These are phyloP conservation scores for Arrhamphus sclerolepis DNA, from an alignment of 2,797 vertebrate genomes.

Conservation along the genomic window DNA sequence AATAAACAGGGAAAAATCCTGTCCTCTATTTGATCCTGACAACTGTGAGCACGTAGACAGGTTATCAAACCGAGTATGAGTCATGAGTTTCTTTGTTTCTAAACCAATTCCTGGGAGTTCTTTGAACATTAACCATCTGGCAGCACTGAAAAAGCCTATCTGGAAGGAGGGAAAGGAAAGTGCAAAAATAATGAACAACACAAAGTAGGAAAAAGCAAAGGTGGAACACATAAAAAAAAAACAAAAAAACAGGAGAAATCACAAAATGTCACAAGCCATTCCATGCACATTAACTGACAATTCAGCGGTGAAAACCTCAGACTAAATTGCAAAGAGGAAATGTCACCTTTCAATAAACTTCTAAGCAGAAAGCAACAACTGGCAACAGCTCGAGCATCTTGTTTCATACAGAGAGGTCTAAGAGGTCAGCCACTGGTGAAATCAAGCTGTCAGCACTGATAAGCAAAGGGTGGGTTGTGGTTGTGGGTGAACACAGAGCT, in stretches of 20 bases:
- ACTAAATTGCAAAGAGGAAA: constrained; percentile 36
- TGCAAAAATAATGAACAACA: constrained; percentile 8
- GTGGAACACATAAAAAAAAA: background rate
- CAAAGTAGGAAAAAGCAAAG: constrained; percentile 15
- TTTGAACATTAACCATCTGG: constrained; percentile 35
- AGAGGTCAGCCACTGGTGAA: constrained; percentile 54
- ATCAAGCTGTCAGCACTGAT: constrained; percentile 52
- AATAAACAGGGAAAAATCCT: constrained; percentile 25
- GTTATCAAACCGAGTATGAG: constrained; percentile 46
- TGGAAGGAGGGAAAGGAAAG: constrained; percentile 1
- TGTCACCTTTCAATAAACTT: constrained; percentile 36
- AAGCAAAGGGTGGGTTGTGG: constrained; percentile 21
- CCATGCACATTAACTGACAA: constrained; percentile 18
- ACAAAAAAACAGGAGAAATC: constrained; percentile 5
- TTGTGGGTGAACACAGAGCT: constrained; percentile 35
- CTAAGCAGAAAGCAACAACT: constrained; percentile 47
- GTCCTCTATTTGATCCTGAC: constrained; percentile 11
- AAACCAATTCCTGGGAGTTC: constrained; percentile 34
- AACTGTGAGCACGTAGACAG: constrained; percentile 20
- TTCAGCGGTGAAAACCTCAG: constrained; percentile 24
- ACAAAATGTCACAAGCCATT: background rate
- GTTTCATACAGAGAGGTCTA: constrained; percentile 41
- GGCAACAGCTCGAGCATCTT: constrained; percentile 36
- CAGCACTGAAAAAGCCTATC: constrained; percentile 23
- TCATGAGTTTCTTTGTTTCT: constrained; percentile 32